These are phyloP conservation scores for Orbicella faveolata DNA, from an alignment of 64 coral and sea anemone genomes.

Conservation along the genomic window DNA sequence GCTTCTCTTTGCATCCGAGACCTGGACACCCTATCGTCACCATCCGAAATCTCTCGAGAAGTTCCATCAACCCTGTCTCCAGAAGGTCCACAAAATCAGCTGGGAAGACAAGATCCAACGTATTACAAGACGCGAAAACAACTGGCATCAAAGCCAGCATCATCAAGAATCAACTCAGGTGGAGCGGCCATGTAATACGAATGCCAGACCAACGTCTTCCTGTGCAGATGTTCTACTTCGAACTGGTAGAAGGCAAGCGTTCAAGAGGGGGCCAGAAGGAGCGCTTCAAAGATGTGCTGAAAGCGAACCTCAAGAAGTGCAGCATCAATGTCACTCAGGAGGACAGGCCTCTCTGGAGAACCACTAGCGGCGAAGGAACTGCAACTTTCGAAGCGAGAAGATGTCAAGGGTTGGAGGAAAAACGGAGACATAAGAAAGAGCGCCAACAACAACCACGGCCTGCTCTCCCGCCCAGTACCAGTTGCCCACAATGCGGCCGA, in stretches of 20 bases:
- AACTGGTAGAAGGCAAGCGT: too few relatives aligned
- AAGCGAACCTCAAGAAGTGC: too few relatives aligned
- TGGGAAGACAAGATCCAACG: background rate
- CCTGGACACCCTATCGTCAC: too few relatives aligned
- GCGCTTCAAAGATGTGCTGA: too few relatives aligned
- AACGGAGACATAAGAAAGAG: too few relatives aligned
- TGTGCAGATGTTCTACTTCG: background rate
- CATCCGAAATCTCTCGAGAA: too few relatives aligned
- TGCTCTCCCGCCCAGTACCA: background rate
- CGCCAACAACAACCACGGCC: too few relatives aligned
- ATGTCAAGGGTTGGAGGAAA: background rate
- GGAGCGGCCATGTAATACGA: conserved; percentile 24
- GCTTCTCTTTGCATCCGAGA: too few relatives aligned
- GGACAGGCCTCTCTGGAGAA: conserved; percentile 22
- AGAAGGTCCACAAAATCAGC: too few relatives aligned
- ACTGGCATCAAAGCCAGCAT: background rate
- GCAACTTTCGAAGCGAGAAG: conserved; percentile 19
- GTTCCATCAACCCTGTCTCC: too few relatives aligned
- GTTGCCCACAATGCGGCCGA: conserved; percentile 22
- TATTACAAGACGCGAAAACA: background rate
- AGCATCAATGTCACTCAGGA: background rate
- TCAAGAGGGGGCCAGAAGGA: too few relatives aligned
- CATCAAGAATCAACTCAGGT: conserved; percentile 27
- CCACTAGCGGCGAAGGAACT: conserved; percentile 10
- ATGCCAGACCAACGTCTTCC: background rate